These are phyloP conservation scores for Zenarchopterus dispar DNA, from an alignment of 2,797 vertebrate genomes.

Conservation along the genomic window DNA sequence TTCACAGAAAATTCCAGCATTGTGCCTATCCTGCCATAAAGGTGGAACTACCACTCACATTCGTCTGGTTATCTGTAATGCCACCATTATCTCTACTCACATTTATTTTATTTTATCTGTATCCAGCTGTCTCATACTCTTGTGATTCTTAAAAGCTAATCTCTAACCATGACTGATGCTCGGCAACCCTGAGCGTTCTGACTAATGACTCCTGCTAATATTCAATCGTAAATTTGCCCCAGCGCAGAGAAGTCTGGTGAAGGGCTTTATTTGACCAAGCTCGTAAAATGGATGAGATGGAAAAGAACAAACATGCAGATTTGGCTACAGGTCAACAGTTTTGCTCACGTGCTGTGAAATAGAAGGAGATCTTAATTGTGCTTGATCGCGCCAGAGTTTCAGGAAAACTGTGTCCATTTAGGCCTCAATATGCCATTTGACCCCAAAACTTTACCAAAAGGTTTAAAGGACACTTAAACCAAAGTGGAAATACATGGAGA, in stretches of 20 bases:
- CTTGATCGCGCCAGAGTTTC: constrained; percentile 59
- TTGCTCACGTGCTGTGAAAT: constrained; percentile 63
- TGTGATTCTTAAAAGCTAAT: constrained; percentile 60
- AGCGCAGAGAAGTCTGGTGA: constrained; percentile 48
- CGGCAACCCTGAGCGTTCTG: constrained; percentile 54
- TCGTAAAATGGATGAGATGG: constrained; percentile 40
- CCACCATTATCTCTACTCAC: constrained; percentile 49
- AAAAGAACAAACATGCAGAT: constrained; percentile 45
- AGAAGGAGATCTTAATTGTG: constrained; percentile 69
- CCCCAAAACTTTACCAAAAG: constrained; percentile 56
- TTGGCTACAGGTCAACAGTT: constrained; percentile 58
- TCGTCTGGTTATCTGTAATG: constrained; percentile 67
- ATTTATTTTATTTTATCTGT: constrained; percentile 45
- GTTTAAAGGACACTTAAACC: constrained; percentile 53
- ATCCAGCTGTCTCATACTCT: constrained; percentile 51
- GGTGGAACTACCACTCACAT: constrained; percentile 27
- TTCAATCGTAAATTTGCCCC: constrained; percentile 64
- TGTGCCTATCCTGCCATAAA: constrained; percentile 12
- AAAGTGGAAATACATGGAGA: constrained; percentile 33
- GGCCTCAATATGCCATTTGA: constrained; percentile 55
- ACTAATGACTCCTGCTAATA: constrained; percentile 71
- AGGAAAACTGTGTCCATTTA: constrained; percentile 31
- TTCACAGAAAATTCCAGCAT: constrained; percentile 43
- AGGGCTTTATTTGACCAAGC: constrained; percentile 55
- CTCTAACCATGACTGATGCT: constrained; percentile 50